Conservation (phyloP, 37 sponge, comb jelly and placozoan genomes). For the Chondrilla cf. caribensis region DNA sequence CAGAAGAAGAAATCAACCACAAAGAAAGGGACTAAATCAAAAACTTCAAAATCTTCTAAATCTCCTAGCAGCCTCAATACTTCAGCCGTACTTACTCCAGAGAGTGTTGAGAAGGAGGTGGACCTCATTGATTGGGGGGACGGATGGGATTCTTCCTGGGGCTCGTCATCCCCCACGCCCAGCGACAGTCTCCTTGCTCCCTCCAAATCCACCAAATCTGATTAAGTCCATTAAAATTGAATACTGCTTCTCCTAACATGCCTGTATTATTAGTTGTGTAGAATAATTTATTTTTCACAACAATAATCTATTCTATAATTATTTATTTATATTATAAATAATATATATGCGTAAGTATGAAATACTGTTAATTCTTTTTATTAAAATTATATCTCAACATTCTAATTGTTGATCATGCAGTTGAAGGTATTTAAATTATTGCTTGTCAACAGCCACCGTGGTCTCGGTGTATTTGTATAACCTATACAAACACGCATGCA, state of each 20-base stretch:
- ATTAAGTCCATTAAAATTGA: not conserved
- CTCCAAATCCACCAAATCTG: not conserved
- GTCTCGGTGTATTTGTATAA: too few species aligned
- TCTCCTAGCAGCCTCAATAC: not conserved
- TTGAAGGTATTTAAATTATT: too few species aligned
- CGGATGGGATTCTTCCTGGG: slow-evolving; percentile 1
- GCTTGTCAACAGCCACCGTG: too few species aligned
- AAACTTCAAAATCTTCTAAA: not conserved
- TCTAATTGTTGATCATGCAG: too few species aligned
- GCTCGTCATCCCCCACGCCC: not conserved
- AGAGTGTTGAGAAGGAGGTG: not conserved
- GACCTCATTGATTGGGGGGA: slow-evolving; percentile 23
- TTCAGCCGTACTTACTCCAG: not conserved
- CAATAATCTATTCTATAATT: too few species aligned
- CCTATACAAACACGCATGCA: too few species aligned
- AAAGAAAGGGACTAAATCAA: not conserved
- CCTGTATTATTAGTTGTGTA: too few species aligned
- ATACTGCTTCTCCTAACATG: not conserved
- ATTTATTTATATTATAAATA: too few species aligned
- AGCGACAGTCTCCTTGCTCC: not conserved
- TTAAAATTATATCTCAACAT: too few species aligned
- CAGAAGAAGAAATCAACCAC: not conserved
- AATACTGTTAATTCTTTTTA: too few species aligned
- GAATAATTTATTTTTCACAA: too few species aligned
- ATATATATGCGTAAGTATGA: too few species aligned